Evolutionary conservation across 2,113 vertebrate species (phyloP).

Genomic region (Platysternon megacephalum): DNA sequence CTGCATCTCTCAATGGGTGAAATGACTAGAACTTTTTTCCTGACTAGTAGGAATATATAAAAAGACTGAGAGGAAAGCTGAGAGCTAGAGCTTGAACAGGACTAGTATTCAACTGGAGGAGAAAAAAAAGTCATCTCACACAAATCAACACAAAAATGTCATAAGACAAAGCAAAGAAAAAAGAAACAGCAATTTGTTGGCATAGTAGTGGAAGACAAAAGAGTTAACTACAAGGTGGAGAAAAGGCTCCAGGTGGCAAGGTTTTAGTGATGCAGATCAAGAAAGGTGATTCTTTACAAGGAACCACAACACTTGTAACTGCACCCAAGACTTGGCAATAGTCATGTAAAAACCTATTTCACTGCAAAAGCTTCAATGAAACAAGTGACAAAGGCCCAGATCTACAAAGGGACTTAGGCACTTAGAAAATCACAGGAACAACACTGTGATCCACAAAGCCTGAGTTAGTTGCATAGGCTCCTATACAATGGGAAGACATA

Average conservation of each 20-base stretch:
- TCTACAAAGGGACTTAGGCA: too few relatives aligned
- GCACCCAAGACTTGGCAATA: neutral
- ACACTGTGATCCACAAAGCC: too few relatives aligned
- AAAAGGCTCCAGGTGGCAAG: conserved; percentile 33
- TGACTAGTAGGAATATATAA: rapidly evolving
- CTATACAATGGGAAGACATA: too few relatives aligned
- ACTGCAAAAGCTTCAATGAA: neutral
- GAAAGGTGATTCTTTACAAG: neutral
- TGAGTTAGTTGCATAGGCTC: too few relatives aligned
- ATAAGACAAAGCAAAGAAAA: neutral
- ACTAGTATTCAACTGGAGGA: neutral
- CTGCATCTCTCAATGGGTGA: neutral
- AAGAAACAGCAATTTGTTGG: neutral
- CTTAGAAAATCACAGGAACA: too few relatives aligned
- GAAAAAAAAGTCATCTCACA: neutral
- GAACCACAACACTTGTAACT: neutral
- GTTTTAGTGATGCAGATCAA: conserved; percentile 32
- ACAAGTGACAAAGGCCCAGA: too few relatives aligned
- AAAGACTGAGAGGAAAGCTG: neutral
- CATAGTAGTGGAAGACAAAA: neutral
- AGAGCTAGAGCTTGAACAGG: neutral
- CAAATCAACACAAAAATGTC: neutral
- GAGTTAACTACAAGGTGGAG: neutral
- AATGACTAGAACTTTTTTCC: neutral
- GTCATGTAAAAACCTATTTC: neutral